phyloP scores from a whole-genome alignment of 2,797 vertebrate species.

The Morelia viridis region DNA sequence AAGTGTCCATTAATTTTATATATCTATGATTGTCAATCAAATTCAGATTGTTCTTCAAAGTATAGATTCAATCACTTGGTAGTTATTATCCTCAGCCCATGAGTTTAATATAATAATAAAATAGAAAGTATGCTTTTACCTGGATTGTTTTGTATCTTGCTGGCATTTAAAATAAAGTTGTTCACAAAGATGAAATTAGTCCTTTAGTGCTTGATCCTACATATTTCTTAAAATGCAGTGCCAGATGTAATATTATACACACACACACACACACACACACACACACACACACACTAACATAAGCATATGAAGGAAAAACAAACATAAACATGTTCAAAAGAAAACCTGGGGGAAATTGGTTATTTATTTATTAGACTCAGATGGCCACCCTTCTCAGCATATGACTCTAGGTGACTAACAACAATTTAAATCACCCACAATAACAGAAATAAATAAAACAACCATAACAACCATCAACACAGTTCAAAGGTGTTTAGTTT shows the following conservation, averaged over 20 bases:
- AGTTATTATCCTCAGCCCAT: neutral
- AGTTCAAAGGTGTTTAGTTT: no score
- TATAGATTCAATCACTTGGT: neutral
- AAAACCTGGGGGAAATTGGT: neutral
- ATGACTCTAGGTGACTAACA: no score
- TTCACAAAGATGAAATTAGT: constrained; percentile 14
- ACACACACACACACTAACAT: neutral
- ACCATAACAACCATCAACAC: no score
- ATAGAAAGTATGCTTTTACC: neutral
- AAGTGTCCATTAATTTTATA: neutral
- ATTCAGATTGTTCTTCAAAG: neutral
- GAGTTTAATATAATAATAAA: constrained; percentile 4
- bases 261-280: neutral
- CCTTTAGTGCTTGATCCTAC: accelerated
- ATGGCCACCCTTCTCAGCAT: no score
- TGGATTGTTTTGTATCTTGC: neutral
- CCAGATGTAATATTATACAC: neutral
- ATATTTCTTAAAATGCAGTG: neutral
- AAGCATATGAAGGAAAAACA: neutral
- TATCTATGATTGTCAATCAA: neutral
- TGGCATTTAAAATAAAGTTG: constrained; percentile 60
- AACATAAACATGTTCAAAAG: neutral
- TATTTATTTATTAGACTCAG: neutral
- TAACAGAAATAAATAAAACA: no score
- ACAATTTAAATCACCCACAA: no score